Base-by-base conservation (phyloP, 1,140 invertebrate species). In the Heliconius nattereri region DNA sequence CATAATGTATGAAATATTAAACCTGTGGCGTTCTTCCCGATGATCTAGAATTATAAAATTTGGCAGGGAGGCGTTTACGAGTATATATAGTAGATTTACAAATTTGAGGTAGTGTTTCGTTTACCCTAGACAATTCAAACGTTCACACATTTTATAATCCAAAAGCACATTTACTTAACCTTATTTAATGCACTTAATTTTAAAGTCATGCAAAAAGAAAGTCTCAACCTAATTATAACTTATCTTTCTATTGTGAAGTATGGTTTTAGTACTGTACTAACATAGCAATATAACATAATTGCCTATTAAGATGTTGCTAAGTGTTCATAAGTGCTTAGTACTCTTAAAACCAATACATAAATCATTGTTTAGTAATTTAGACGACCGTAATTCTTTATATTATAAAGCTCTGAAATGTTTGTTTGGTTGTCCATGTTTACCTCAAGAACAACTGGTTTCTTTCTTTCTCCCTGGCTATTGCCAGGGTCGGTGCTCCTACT, bases 291-390 rank as follows among this genome's bases (percentile, higher is more conserved):
- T 1, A 57, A 20, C n/a, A 16, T 66, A 6, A 66, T 66, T 66
- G 23, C 23, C 60, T 66, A 66, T 66, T 26, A n/a, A 66, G 9
- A 26, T 13, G 23, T 13, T 66, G 29, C 60, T 26, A 29, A 26
- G n/a, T 13, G 8, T 66, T 13, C 1, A 26, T 66, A 66, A 66
- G 60, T 26, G 26, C 3, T 29, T 3, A 29, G 23, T 29, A 11
- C 60, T 26, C 60, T 66, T 26, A 66, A 66, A 66, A 57, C n/a
- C n/a, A 57, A 57, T 57, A 66, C 9, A 66, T 66, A 26, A 29
- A 66, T 66, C 11, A 29, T 11, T 5, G 29, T 66, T 29, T 66
- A 60, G 8, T 60, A 26, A 60, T 60, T 60, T n/a, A 52, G 6
- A 52, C 16, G 16, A 52, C 19, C 49, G 5, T 52, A 20, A 20